These are phyloP conservation scores for Cerceris ruficornis DNA, from an alignment of 2,888 invertebrate species.

Conservation along the genomic window DNA sequence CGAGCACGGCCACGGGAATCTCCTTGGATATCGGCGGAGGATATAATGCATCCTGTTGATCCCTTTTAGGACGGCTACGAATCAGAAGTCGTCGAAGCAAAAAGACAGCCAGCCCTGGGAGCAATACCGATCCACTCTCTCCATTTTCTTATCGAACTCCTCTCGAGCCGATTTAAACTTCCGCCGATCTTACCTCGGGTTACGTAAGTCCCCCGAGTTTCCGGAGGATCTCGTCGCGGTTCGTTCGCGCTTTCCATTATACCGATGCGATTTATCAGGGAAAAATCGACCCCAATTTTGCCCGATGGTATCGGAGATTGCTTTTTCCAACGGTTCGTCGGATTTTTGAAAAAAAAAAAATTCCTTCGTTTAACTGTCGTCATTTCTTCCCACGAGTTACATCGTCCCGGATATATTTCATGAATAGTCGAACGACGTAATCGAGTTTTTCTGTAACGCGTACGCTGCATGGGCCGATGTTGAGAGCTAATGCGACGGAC, in stretches of 20 bases:
- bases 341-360: too few species aligned
- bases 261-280: too few species aligned
- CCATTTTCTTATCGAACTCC: background rate
- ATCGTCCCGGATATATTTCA: background rate
- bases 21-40: constrained; percentile 51
- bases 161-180: constrained; percentile 17
- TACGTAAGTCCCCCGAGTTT: background rate
- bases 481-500: constrained; percentile 53
- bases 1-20: constrained; percentile 32
- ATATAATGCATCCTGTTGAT: constrained; percentile 60
- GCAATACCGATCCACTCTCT: constrained; percentile 7
- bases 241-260: background rate
- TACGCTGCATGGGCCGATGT: constrained; percentile 51
- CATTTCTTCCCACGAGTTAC: background rate
- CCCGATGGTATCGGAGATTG: too few species aligned
- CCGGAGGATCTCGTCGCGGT: background rate
- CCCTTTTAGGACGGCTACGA: constrained; percentile 35
- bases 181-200: background rate
- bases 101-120: constrained; percentile 18
- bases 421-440: constrained; percentile 27
- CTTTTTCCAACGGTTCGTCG: too few species aligned
- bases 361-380: too few species aligned
- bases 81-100: constrained; percentile 40
- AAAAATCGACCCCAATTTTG: too few species aligned
- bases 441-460: constrained; percentile 30